Evolutionary conservation across 1,140 invertebrate genomes (phyloP).

Genomic region (Dysdera silvatica): DNA sequence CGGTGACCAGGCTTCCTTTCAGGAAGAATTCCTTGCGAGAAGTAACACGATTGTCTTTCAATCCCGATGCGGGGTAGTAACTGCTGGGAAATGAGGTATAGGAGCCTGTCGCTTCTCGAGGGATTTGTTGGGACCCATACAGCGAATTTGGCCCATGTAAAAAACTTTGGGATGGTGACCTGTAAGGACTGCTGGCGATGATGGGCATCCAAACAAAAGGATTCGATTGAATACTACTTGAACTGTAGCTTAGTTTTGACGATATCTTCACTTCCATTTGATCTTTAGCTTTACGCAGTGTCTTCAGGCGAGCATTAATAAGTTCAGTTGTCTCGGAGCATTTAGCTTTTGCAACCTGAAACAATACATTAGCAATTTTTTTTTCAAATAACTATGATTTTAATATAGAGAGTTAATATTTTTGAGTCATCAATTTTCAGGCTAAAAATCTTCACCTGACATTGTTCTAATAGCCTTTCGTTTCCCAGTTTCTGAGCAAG

Average conservation of each 20-base stretch:
- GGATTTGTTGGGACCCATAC: background rate
- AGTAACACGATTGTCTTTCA: background rate
- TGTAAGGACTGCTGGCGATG: background rate
- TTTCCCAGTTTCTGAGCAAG: constrained; percentile 63
- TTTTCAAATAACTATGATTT: too few species aligned
- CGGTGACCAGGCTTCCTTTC: background rate
- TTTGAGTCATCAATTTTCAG: background rate
- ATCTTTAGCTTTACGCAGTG: constrained; percentile 42
- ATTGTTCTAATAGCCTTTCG: constrained; percentile 62
- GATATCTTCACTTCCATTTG: constrained; percentile 36
- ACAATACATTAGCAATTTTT: background rate
- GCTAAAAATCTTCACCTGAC: constrained; percentile 43
- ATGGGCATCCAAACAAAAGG: constrained; percentile 15
- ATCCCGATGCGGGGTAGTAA: constrained; percentile 5
- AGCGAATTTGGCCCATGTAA: background rate
- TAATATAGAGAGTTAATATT: too few species aligned
- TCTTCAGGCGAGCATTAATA: constrained; percentile 44
- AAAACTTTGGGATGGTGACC: constrained; percentile 6
- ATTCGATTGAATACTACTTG: constrained; percentile 10
- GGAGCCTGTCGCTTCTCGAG: constrained; percentile 6
- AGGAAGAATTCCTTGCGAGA: background rate
- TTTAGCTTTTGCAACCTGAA: constrained; percentile 48
- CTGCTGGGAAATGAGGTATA: constrained; percentile 25
- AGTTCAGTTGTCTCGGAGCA: constrained; percentile 52
- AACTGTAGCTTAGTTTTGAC: constrained; percentile 5